Conservation (phyloP, 2,888 invertebrate genomes). For the Sphaeridia pumilis region DNA sequence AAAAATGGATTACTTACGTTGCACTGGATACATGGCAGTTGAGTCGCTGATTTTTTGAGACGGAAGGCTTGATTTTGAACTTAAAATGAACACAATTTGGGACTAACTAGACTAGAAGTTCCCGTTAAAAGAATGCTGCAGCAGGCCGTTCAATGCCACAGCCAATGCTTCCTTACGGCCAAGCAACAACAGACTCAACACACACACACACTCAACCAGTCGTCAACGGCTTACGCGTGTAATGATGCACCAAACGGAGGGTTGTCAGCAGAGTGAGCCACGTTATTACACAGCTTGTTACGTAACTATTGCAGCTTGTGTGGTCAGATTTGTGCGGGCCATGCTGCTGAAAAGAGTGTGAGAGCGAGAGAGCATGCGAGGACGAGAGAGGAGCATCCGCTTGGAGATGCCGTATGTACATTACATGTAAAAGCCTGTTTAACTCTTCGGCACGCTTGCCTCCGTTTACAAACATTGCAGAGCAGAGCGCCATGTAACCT, state of each 20-base stretch:
- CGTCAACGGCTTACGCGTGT: too few species aligned
- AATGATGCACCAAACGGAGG: too few species aligned
- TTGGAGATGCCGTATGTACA: too few species aligned
- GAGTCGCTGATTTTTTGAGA: background rate
- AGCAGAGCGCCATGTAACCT: background rate
- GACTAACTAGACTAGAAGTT: background rate
- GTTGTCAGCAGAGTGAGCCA: too few species aligned
- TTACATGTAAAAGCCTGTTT: too few species aligned
- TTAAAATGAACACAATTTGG: background rate
- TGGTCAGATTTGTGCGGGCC: too few species aligned
- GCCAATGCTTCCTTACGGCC: background rate
- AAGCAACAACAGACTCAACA: background rate
- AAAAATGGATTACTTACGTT: background rate
- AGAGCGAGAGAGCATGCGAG: too few species aligned
- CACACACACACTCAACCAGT: background rate
- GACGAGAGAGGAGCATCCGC: too few species aligned
- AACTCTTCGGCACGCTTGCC: background rate
- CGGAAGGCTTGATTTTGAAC: too few species aligned
- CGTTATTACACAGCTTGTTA: too few species aligned
- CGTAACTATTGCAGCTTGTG: too few species aligned
- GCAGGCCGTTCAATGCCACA: background rate
- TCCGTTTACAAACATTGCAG: background rate
- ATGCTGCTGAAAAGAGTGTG: too few species aligned
- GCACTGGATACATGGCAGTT: background rate
- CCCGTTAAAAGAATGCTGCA: background rate